Evolutionary conservation across 2,888 invertebrate genomes (phyloP).

Genomic region (Drosophila meridionalis): DNA sequence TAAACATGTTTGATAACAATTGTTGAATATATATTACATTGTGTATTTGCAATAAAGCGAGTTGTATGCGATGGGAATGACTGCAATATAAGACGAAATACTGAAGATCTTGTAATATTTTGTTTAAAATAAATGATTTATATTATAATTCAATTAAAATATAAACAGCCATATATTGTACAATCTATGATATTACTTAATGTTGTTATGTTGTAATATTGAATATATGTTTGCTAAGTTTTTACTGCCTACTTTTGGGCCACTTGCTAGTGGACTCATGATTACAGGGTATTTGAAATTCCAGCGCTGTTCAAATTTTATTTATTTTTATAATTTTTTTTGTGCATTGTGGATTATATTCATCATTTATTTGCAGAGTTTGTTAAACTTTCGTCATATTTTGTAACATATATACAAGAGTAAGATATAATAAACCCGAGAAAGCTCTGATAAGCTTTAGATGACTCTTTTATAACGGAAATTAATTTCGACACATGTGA

Average conservation of each 20-base stretch:
- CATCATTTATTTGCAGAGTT: conserved; percentile 6
- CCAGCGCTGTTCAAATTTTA: neutral
- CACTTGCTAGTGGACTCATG: neutral
- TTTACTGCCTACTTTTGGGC: conserved; percentile 48
- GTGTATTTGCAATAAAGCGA: conserved; percentile 5
- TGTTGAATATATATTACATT: neutral
- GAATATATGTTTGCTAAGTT: neutral
- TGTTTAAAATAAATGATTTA: neutral
- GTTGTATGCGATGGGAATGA: neutral
- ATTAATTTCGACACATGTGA: neutral
- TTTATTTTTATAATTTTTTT: neutral
- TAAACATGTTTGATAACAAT: conserved; percentile 3
- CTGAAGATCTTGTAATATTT: neutral
- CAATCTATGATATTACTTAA: neutral
- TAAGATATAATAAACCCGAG: neutral
- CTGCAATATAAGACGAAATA: neutral
- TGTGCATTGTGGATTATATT: neutral
- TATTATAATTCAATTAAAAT: neutral
- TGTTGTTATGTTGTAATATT: neutral
- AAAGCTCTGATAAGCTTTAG: conserved; percentile 6
- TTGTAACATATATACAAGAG: conserved; percentile 1
- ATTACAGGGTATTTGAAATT: conserved; percentile 8
- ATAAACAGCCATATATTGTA: neutral
- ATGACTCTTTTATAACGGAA: neutral
- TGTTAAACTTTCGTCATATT: conserved; percentile 13